Conservation (phyloP, 2,113 vertebrate genomes). For the Laticauda laticaudata region DNA sequence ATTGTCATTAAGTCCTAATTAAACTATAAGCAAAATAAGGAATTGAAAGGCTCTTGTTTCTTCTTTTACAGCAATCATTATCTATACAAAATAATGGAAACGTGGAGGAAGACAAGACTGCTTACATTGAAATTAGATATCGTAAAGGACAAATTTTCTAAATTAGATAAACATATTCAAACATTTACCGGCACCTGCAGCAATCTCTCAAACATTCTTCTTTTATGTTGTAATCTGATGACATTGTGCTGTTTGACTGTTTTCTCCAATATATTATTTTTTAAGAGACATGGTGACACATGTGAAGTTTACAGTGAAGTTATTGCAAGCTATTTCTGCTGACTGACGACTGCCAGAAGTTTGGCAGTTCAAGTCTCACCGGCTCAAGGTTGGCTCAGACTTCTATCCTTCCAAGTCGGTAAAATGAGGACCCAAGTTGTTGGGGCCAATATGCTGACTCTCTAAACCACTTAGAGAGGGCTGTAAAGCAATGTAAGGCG, state of each 20-base stretch:
- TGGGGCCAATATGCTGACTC: too few relatives aligned
- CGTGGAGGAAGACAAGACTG: not conserved
- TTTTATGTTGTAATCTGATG: not conserved
- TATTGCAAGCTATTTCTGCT: too few relatives aligned
- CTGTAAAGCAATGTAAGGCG: too few relatives aligned
- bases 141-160: not conserved
- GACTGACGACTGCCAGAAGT: too few relatives aligned
- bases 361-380: too few relatives aligned
- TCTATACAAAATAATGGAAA: not conserved
- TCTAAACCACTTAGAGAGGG: too few relatives aligned
- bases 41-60: not conserved
- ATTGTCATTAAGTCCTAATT: not conserved
- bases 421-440: too few relatives aligned
- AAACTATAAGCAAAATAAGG: not conserved
- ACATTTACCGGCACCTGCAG: not conserved
- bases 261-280: not conserved
- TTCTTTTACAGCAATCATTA: not conserved
- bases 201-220: rapidly evolving
- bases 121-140: not conserved
- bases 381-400: too few relatives aligned
- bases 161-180: not conserved
- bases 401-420: too few relatives aligned
- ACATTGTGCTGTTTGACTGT: rapidly evolving
- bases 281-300: too few relatives aligned
- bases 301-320: too few relatives aligned